These are phyloP conservation scores for Burhinus bistriatus DNA, from an alignment of 2,113 vertebrate genomes.

Conservation along the genomic window DNA sequence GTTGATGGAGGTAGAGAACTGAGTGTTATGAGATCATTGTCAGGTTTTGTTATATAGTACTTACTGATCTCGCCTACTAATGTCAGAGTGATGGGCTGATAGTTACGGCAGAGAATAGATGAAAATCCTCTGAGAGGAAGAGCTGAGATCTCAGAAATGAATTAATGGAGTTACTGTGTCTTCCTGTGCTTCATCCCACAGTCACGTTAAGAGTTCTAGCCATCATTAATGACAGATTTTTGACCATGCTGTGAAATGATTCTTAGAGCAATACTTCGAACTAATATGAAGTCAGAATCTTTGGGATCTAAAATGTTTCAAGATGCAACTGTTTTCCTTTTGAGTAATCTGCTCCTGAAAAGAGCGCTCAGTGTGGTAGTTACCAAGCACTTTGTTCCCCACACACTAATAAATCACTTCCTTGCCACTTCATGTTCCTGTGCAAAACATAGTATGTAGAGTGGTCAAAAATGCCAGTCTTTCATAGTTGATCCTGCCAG, in stretches of 20 bases:
- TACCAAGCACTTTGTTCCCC: not conserved
- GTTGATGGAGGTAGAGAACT: not conserved
- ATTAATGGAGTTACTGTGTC: not conserved
- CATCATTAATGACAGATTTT: not conserved
- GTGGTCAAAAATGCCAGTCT: not conserved
- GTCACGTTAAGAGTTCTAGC: not conserved
- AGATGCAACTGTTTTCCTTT: not conserved
- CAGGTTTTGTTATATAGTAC: not conserved
- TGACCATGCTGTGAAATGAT: not conserved
- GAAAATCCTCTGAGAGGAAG: not conserved
- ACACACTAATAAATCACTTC: rapidly evolving
- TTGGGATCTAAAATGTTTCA: not conserved
- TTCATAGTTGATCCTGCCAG: not conserved
- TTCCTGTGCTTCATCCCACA: not conserved
- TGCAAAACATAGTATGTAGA: rapidly evolving
- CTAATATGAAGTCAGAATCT: not conserved
- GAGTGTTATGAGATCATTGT: not conserved
- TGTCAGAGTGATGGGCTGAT: not conserved
- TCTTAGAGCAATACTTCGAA: not conserved
- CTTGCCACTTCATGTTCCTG: not conserved
- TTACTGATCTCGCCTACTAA: not conserved
- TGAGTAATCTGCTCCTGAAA: not conserved
- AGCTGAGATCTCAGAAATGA: not conserved
- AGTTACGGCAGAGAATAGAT: not conserved
- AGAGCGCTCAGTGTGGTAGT: not conserved